Evolutionary conservation across 2,113 vertebrate genomes (phyloP).

Genomic region (Lampris incognitus): DNA sequence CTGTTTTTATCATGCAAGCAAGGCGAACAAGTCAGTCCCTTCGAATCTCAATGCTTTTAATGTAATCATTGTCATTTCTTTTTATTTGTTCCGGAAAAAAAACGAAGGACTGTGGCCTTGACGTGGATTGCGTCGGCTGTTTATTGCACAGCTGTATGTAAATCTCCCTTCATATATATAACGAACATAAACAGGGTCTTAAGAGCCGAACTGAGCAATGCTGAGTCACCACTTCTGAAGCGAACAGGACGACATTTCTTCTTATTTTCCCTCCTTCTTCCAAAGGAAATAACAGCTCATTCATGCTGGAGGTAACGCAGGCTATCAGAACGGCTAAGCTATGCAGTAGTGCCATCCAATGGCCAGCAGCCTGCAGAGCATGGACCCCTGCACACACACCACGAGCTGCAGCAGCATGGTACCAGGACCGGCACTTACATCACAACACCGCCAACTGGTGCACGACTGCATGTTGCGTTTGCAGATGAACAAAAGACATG

Average conservation of each 20-base stretch:
- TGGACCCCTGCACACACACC: not conserved
- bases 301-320: not conserved
- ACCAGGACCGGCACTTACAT: constrained; percentile 3
- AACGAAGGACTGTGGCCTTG: not conserved
- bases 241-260: constrained; percentile 9
- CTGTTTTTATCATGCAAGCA: not conserved
- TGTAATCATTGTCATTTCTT: too few relatives aligned
- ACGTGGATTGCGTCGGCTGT: not conserved
- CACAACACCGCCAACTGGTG: not conserved
- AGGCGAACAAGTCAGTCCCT: too few relatives aligned
- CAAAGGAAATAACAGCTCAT: constrained; percentile 24
- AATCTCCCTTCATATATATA: too few relatives aligned
- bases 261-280: constrained; percentile 29
- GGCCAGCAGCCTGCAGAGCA: constrained; percentile 53
- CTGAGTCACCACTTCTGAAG: constrained; percentile 61
- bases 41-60: too few relatives aligned
- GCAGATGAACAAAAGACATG: not conserved
- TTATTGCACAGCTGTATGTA: not conserved
- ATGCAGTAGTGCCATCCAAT: constrained; percentile 85
- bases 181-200: not conserved
- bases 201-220: constrained; percentile 11
- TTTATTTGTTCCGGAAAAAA: too few relatives aligned
- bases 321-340: constrained; percentile 37
- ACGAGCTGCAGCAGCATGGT: not conserved
- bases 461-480: not conserved